Base-by-base conservation (phyloP, 2,797 vertebrate genomes). In the Chrysocyon brachyurus region DNA sequence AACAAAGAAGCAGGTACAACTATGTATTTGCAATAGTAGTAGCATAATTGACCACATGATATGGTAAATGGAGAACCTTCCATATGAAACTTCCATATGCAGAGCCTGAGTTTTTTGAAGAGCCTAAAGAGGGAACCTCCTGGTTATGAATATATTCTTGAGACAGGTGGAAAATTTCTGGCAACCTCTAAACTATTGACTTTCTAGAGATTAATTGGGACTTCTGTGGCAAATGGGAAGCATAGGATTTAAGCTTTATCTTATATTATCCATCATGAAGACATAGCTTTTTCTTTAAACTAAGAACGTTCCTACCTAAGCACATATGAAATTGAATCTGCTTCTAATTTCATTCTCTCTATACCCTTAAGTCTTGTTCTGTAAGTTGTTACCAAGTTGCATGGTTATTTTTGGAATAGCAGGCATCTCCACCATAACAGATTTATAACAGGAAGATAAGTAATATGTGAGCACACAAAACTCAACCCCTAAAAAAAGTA, bases 141-240 rank as follows among this genome's bases (percentile, higher is more conserved):
- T 49, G 3, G 6, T 75, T 83, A 63, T 33, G 6, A 86, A 28
- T 66, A 70, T 82, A 75, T 96, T 54, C 40, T 70, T 82, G 40
- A 90, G 90, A 5, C 5, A 94, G 6, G 24, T 52, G 86, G 46
- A 85, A 96, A 91, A 89, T 56, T 83, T 97, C 56, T 93, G 82
- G 21, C 75, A 96, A 88, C 28, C 59, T 77, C n/a, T 82, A 21
- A 26, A 88, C 12, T 82, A 26, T 52, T 96, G 46, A 75, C 12
- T 75, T 91, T 93, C 22, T 10, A 66, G 28, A 75, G 66, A 79
- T 91, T 63, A 52, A 72, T 91, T 87, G 84, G 6, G 24, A 70
- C 19, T 68, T 92, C 56, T 79, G 73, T 63, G 17, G 22, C 73
- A 94, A 91, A 26, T 87, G 54, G 63, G 4, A 91, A 90, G n/a